Percentiles rank a stretch among this genome's conserved stretches.
phyloP scores from a whole-genome alignment of 2,113 vertebrate species.

The Orthochromis malagaraziensis region DNA sequence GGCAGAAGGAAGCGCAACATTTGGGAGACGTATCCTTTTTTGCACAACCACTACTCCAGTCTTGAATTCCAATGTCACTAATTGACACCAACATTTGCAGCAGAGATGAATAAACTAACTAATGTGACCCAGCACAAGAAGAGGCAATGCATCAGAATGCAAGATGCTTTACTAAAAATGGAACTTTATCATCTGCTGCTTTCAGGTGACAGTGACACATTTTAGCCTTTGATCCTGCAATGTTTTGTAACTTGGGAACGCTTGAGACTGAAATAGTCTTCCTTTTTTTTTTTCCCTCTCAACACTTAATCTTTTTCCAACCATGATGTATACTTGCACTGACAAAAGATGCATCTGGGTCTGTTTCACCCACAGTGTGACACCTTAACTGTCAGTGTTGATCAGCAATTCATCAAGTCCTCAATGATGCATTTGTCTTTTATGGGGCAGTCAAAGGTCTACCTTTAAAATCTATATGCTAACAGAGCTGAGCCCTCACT shows the following conservation, averaged over 20 bases:
- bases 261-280: conserved; percentile 3
- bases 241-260: background rate
- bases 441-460: background rate
- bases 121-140: conserved; percentile 19
- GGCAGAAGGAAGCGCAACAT: background rate
- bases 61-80: background rate
- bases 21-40: background rate
- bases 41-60: background rate
- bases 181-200: conserved; percentile 29
- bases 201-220: conserved; percentile 19
- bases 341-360: background rate
- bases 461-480: background rate
- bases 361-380: background rate
- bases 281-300: background rate
- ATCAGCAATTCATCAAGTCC: background rate
- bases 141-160: background rate
- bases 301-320: background rate
- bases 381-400: conserved; percentile 1
- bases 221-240: conserved; percentile 42
- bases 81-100: conserved; percentile 15
- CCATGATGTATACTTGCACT: background rate
- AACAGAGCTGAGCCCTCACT: background rate
- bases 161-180: conserved; percentile 27
- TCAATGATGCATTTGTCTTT: background rate
- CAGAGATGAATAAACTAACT: conserved; percentile 6